phyloP scores from a whole-genome alignment of 1,140 invertebrate genomes.

The Drosophila kurseongensis region DNA sequence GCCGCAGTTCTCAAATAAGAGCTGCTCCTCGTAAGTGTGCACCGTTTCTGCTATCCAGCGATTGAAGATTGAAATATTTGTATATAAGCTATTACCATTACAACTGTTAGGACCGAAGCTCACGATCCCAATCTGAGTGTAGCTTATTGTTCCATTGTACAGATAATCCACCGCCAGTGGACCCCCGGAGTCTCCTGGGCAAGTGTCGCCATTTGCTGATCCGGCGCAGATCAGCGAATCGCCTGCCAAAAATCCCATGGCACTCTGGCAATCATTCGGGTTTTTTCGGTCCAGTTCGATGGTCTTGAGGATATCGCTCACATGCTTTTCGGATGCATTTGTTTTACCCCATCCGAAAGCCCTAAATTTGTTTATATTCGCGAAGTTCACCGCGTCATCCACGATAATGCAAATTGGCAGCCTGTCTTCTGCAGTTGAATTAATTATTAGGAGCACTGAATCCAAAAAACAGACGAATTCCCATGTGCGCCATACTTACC shows the following conservation, averaged over 20 bases:
- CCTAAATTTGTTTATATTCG: not conserved
- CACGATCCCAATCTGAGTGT: not conserved
- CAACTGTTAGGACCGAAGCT: not conserved
- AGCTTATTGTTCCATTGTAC: not conserved
- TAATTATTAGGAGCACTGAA: not conserved
- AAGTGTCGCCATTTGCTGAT: not conserved
- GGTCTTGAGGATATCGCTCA: not conserved
- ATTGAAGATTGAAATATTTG: not conserved
- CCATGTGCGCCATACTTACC: not conserved
- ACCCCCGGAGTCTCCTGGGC: not conserved
- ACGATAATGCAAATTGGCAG: not conserved
- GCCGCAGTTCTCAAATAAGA: not conserved
- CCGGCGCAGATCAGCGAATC: not conserved
- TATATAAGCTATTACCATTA: not conserved
- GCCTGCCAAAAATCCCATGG: rapidly evolving
- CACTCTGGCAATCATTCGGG: rapidly evolving
- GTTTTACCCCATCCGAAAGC: not conserved
- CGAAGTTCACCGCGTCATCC: not conserved
- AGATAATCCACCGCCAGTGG: not conserved
- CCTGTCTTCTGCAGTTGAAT: not conserved
- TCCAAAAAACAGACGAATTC: not conserved
- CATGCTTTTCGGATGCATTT: rapidly evolving
- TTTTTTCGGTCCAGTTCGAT: not conserved
- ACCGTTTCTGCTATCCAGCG: not conserved
- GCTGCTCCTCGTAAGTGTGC: not conserved